Evolutionary conservation across 2,113 vertebrate genomes (phyloP), one percentile per base, ranked within the genome.

Genomic region (Melospiza melodia): DNA sequence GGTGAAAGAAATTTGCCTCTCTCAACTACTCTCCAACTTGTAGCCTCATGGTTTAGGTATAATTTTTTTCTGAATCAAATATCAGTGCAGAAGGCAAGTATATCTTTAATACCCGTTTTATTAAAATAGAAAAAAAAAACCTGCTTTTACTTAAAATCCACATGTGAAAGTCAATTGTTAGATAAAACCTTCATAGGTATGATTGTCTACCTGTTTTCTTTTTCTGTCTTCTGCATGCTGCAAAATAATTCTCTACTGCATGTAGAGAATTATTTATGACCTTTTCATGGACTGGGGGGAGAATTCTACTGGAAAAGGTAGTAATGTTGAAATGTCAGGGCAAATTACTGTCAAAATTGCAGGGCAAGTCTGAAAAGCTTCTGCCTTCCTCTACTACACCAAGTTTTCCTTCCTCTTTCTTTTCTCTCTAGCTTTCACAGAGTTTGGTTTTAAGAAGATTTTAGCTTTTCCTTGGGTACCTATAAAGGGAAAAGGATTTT

Each of bases 71-170:
- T 77, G 54, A 83, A 54, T 85, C 54, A 59, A 16, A 24, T 67
- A 68, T 24, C 67, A 37, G 58, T 87, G 37, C 69, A 90, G 66
- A 97, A 97, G 97, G 97, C 95, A 97, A 96, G 96, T 97, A 76
- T 84, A 46, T 61, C 22, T 95, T 84, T 88, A 68, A 49, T 71
- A 66, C 6, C 12, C 10, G 63, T 91, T 93, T 80, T 87, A 37
- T 74, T 96, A 85, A 59, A 54, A 62, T 87, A 41, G 49, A 51
- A 46, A 68, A 68, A 71, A 67, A 76, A 11, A n/a, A n/a, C n/a
- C 1, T 5, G 6, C 18, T 84, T 73, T 35, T 10, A 37, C 37
- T 77, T 93, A 7, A 75, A 86, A 63, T 71, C 10, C 8, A 3
- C 8, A 8, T 84, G 23, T 33, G 69, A 59, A 90, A 79, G 52